A percentile compares a stretch with the other conserved stretches of the same genome.
These are phyloP conservation scores for Fundulus diaphanus DNA, from an alignment of 2,797 vertebrate genomes.

Conservation along the genomic window DNA sequence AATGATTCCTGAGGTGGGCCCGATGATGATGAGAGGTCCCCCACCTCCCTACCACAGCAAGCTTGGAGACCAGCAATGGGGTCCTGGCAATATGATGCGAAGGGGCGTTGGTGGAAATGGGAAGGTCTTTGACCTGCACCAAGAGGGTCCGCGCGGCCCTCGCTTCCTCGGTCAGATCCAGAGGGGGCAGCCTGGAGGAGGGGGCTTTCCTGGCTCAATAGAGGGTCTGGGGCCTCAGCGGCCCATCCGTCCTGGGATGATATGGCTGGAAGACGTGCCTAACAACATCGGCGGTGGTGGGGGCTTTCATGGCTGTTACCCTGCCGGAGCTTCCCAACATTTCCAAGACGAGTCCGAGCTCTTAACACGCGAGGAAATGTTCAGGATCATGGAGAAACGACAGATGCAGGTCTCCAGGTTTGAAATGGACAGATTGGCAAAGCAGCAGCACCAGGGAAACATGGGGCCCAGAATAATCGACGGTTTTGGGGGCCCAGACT, in stretches of 20 bases:
- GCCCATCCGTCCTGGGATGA: slow-evolving; percentile 87
- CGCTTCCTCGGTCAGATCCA: slow-evolving; percentile 89
- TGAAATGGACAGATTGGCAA: slow-evolving; percentile 90
- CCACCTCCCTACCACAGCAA: slow-evolving; percentile 98
- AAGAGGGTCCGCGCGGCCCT: slow-evolving; percentile 83
- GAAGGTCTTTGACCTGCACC: slow-evolving; percentile 81
- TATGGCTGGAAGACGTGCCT: slow-evolving; percentile 92
- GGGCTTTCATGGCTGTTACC: slow-evolving; percentile 88
- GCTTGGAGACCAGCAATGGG: slow-evolving; percentile 89
- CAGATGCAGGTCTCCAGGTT: slow-evolving; percentile 87
- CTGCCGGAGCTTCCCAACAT: slow-evolving; percentile 79
- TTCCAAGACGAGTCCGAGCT: slow-evolving; percentile 89
- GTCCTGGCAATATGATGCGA: slow-evolving; percentile 86
- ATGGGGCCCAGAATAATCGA: slow-evolving; percentile 76
- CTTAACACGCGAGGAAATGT: slow-evolving; percentile 90
- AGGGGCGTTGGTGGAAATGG: slow-evolving; percentile 83
- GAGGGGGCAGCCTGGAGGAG: slow-evolving; percentile 79
- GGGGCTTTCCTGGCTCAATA: slow-evolving; percentile 82
- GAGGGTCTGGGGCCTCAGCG: slow-evolving; percentile 89
- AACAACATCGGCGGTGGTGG: slow-evolving; percentile 85
- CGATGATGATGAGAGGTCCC: slow-evolving; percentile 91
- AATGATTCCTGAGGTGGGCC: slow-evolving; percentile 81
- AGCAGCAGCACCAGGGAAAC: slow-evolving; percentile 83
- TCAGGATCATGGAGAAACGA: slow-evolving; percentile 92
- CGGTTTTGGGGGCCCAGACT: slow-evolving; percentile 72